phyloP scores from a whole-genome alignment of 35 echinoderm and acorn worm species.

The Lytechinus pictus region DNA sequence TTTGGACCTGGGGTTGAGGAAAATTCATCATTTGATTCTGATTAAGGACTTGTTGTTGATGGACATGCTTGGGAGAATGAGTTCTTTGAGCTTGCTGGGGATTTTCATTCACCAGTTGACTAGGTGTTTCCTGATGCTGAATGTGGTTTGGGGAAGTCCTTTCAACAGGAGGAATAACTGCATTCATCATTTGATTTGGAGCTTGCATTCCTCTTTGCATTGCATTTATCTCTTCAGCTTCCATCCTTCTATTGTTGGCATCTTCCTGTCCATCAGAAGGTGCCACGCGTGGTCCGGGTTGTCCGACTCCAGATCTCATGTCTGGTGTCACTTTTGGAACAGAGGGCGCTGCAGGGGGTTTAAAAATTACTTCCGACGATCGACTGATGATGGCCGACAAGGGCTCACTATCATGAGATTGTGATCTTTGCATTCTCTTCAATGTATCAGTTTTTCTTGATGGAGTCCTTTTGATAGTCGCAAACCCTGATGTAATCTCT shows the following conservation, averaged over 20 bases:
- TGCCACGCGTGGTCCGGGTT: background rate
- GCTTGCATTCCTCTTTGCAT: background rate
- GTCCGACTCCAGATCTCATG: background rate
- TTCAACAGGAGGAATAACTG: background rate
- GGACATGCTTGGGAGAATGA: too few relatives aligned
- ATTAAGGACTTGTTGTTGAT: too few relatives aligned
- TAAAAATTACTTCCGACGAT: background rate
- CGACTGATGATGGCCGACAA: slow-evolving; percentile 43
- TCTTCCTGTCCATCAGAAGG: background rate
- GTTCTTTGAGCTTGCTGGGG: too few relatives aligned
- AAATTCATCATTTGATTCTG: background rate
- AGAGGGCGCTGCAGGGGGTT: slow-evolving; percentile 52
- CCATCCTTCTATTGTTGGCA: background rate
- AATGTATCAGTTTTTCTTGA: slow-evolving; percentile 74
- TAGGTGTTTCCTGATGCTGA: background rate
- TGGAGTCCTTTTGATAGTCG: slow-evolving; percentile 86
- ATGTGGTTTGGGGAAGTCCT: background rate
- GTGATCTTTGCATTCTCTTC: slow-evolving; percentile 62
- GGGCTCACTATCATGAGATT: slow-evolving; percentile 82
- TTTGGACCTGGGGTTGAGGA: background rate
- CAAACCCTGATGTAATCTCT: slow-evolving; percentile 84
- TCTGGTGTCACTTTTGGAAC: slow-evolving; percentile 38
- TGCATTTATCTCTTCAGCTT: background rate
- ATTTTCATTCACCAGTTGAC: background rate
- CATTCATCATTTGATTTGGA: background rate